Evolutionary conservation across 2,113 vertebrate genomes (phyloP), one percentile per base, ranked within the genome.

Genomic region (Apteryx mantelli): DNA sequence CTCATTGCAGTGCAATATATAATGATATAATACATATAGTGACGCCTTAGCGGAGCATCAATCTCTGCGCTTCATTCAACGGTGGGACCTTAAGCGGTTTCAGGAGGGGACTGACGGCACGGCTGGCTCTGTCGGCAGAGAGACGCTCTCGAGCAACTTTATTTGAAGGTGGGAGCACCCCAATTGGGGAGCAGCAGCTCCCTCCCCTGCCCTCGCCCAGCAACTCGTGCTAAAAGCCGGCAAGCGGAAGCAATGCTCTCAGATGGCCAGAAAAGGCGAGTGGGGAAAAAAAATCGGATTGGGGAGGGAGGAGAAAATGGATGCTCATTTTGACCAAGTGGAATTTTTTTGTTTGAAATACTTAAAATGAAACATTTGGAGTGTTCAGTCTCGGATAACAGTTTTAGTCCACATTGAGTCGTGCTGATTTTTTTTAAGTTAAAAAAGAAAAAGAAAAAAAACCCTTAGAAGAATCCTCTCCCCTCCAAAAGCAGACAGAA

Each of bases 1-100:
- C 13, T 97, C 93, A 94, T 93, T 95, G 82, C 95, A 95, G 88
- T 81, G 36, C 40, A 7, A 38, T 69, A 46, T 46, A 46, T 46
- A 46, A 15, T 5, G 44, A 14, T 16, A 17, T 16, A 46, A 15
- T 46, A 46, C 16, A 14, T 15, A 16, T 46, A 46, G 14, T 16
- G 44, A 15, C 6, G 14, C 44, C 14, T 14, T 46, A 14, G 44
- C 44, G 16, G 44, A 14, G 36, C 36, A 7, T 38, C 36, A 38
- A 38, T 38, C 36, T 38, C 36, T 38, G 36, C 36, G 36, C 36
- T 38, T 38, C 36, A 38, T 38, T 38, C 36, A 38, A 38, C 36
- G 36, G 36, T 7, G 36, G 36, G 36, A 38, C 7, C 36, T 38
- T 38, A 38, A 38, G 36, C 36, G 36, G 36, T 38, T 38, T 38